Base-by-base conservation (phyloP, 2,888 invertebrate genomes). In the Spodoptera picta region DNA sequence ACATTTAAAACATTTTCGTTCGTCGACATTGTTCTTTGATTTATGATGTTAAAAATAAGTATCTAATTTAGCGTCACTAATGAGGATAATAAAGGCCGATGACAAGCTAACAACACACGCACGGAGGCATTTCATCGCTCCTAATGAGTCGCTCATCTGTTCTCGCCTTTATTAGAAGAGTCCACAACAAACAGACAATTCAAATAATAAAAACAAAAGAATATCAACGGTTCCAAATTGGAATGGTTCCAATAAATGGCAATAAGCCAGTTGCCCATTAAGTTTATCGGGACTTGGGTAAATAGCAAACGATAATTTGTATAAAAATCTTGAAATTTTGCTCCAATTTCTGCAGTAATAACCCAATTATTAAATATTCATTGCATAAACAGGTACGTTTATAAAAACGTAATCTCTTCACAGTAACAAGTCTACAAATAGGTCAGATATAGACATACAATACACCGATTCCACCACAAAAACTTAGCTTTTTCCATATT, bases 181-280 rank as follows among this genome's bases (percentile, higher is more conserved):
- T 36, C 36, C 36, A 36, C 36, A 36, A 36, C 31, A 49, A 42
- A 45, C 42, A 14, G 19, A n/a, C 12, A 42, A 52, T 51, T 52
- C 27, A 43, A 14, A 45, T 51, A n/a, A 3, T 12, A 4, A 10
- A 50, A 60, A 51, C 41, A 65, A 51, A 54, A 54, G 59, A 51
- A 48, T 55, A 36, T 55, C 44, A 47, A 19, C 62, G 45, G 56
- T 27, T 67, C 23, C n/a, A 58, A 63, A 44, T 68, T 71, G 71
- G 71, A 63, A 36, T 52, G 5, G 46, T 56, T 56, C 73, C 71
- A 71, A 68, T 63, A 63, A 55, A 72, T 55, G 54, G 46, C 55
- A 68, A 59, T 68, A 43, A 54, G 44, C 45, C 60, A 49, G 41
- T 53, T 11, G 45, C n/a, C 31, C 48, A 42, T 41, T 56, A 53